Base-by-base conservation (phyloP, 2,113 vertebrate genomes). In the Corythoichthys haematopterus region DNA sequence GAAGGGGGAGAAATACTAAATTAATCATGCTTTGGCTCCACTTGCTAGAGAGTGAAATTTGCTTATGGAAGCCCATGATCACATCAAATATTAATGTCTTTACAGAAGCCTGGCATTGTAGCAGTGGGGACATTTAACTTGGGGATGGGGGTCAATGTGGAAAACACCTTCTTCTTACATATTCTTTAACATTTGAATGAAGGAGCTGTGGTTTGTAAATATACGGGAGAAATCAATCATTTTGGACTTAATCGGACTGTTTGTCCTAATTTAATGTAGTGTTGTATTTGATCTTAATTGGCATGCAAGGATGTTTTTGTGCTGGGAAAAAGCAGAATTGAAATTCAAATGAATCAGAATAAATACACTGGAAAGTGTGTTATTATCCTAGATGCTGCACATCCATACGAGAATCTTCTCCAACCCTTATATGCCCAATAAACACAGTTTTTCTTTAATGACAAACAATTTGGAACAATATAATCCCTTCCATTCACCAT, bases 1-100 rank as follows among this genome's bases (percentile, higher is more conserved):
- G 87, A 91, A 88, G 88, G 83, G 87, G 82, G 83, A 91, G 88
- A 90, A 92, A 92, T 85, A 92, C 87, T 98, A 93, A 98, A 98
- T 98, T 97, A 96, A 96, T 96, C 93, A 99, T 97, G 92, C 87
- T 91, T 93, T 91, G 91, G 88, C 90, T 93, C 92, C 93, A 96
- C 94, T 96, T 94, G 90, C 90, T 76, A 62, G 88, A 84, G 86
- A 92, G 87, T 92, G 69, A 89, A 95, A 95, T 97, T 94, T 94
- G 95, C 94, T 94, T 93, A 93, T 94, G 94, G 93, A 96, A 91
- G 91, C 90, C 93, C 87, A 89, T 93, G 93, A 96, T 82, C 81
- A 65, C 92, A 98, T 98, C 86, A 97, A 98, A 97, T 96, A 97
- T 98, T 97, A 90, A 93, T 84, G 80, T 81, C 88, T 88, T 91